Evolutionary conservation across 1,140 invertebrate species (phyloP), one percentile per base, ranked within the genome.

Genomic region (Atta texana): DNA sequence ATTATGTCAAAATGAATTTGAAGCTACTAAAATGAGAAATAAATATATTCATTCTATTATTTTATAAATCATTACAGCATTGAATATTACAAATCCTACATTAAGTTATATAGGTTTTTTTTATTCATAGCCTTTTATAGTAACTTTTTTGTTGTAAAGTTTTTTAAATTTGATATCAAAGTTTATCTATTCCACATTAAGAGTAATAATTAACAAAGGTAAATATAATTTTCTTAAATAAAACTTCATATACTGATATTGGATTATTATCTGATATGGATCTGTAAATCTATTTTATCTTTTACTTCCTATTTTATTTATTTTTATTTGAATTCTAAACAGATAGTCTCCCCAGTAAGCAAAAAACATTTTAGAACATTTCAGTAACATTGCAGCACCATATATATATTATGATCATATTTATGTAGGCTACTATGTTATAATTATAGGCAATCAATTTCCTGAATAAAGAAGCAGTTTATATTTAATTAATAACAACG

Each of bases 401-500:
- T 39, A 24, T 39, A 39, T 39, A 39, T 24, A 24, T 24, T 24
- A 39, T 39, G 39, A 44, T 44, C 39, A 44, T 12, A 44, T 10
- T 44, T 44, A 44, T 44, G n/a, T n/a, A 44, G 10, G 2, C 8
- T 10, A 44, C 39, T 44, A 10, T 8, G 8, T 44, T 10, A 44
- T 44, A 44, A 44, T 44, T 44, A 44, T 44, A 44, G 8, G 7
- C 8, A 12, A 44, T 8, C 0, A 44, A 39, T 39, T 39, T 39
- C 0, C 10, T 44, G 2, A 44, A 14, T 4, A 10, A 18, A 55
- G 10, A 72, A 72, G 16, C 5, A 31, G 53, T 53, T 31, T 39
- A 75, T 18, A 39, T 18, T 76, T 59, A 59, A 76, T 76, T 16
- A 31, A 55, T 3, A 72, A 53, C 28, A 75, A 61, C 31, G 18